Base-by-base conservation (phyloP, 2,113 vertebrate species). In the Thunnus thynnus region DNA sequence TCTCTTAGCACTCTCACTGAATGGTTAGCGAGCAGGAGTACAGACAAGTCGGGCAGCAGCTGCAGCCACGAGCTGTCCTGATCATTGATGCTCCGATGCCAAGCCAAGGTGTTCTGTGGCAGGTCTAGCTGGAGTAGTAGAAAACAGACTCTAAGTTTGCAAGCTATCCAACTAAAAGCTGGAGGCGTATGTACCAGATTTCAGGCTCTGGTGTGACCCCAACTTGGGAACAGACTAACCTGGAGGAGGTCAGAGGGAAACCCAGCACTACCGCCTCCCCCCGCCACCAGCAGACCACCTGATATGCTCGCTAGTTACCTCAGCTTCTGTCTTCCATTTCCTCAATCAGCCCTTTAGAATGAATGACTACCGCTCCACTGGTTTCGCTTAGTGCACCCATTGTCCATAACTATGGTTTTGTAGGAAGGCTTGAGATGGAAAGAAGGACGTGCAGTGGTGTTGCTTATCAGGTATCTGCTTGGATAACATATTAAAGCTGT, bases 171-270 rank as follows among this genome's bases (percentile, higher is more conserved):
- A 32, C 72, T 69, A 54, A 88, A 90, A 86, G 90, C 90, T 82
- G 3, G 87, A 92, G 62, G 90, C 82, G 57, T 51, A 32, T 88
- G 92, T 86, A 90, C 91, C 87, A 90, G 86, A 92, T 93, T 94
- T 94, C 93, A 92, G 82, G 88, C 87, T 89, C 82, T 83, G 71
- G 69, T 44, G 72, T 93, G 93, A 95, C 93, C 95, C 93, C 86
- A 90, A 95, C 94, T 94, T 95, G 93, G 95, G 94, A 95, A 95
- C 94, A 75, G 78, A 83, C 94, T 93, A 93, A 95, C 95, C 94
- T 79, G 80, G 63, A 82, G 80, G 91, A 93, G 81, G 93, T 88
- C 85, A 91, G 83, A 76, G 83, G 82, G 93, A 94, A 95, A 92
- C 90, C 84, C 70, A 90, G 91, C 88, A 92, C 92, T 78, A 76